Base-by-base conservation (phyloP, 2,113 vertebrate species). In the Osmerus mordax region DNA sequence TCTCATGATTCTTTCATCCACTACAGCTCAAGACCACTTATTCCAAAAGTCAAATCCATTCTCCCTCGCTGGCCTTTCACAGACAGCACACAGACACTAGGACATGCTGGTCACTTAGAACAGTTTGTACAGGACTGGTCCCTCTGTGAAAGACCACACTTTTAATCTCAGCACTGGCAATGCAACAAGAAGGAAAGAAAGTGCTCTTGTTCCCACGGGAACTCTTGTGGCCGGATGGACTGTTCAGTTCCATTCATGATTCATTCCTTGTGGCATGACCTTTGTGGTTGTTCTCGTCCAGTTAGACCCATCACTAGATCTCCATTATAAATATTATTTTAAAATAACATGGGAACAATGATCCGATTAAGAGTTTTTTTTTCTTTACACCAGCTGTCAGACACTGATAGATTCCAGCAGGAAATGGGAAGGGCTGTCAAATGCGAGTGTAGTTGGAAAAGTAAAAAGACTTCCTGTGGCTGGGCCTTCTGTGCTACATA, bases 1-100 rank as follows among this genome's bases (percentile, higher is more conserved):
- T 79, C 82, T 88, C 87, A 89, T 89, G 81, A 87, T 87, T 88
- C 55, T 89, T 88, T 88, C 55, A 90, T 90, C 64, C 32, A 23
- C 19, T 60, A 73, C 70, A 70, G 77, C 80, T 88, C 80, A 9
- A 79, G 70, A 80, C 80, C 89, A 87, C 85, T 88, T 84, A 87
- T 74, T 29, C 74, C 83, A 83, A 86, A 83, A 83, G 71, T 59
- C 70, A 75, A 84, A 64, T 85, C 75, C 74, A 77, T 72, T 81
- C 79, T 75, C 70, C 13, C 47, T 14, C 25, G 23, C 51, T 80
- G 79, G 28, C 72, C 73, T 75, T 79, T 55, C 11, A 68, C 65
- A 80, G 77, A 78, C 12, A 51, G 78, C 77, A 67, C 15, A 36
- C 70, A 72, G 56, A 75, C 32, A 32, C 9, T 13, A 19, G 11